Conservation (phyloP, 2,888 invertebrate species). For the Apotomis turbidana region DNA sequence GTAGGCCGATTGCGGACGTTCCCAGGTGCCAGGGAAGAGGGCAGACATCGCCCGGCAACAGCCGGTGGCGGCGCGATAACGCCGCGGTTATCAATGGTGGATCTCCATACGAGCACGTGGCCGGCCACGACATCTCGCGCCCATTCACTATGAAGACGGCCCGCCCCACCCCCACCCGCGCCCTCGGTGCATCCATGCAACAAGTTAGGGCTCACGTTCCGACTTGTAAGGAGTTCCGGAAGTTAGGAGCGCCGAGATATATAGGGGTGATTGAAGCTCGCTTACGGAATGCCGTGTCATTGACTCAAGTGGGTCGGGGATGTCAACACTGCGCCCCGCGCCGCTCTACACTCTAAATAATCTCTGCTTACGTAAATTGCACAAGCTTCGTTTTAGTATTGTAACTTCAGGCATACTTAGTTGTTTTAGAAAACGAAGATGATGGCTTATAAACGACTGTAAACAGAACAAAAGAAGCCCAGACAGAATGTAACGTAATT, state of each 20-base stretch:
- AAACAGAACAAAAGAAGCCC: conserved; percentile 3
- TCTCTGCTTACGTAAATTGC: not conserved
- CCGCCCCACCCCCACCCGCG: conserved; percentile 58
- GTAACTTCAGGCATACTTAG: not conserved
- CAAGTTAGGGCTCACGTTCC: conserved; percentile 77
- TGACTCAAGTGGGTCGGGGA: conserved; percentile 33
- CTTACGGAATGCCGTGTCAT: conserved; percentile 37
- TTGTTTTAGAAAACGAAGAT: not conserved
- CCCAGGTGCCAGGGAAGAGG: not conserved
- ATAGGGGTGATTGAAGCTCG: conserved; percentile 41
- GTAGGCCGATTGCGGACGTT: too few relatives aligned
- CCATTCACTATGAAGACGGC: conserved; percentile 82
- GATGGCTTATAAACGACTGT: not conserved
- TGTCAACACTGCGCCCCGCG: conserved; percentile 25
- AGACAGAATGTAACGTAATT: conserved; percentile 5
- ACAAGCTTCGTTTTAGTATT: not conserved
- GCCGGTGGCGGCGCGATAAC: conserved; percentile 65
- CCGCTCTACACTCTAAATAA: not conserved
- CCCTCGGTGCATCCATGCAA: conserved; percentile 80
- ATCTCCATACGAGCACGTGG: conserved; percentile 82
- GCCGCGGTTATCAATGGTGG: conserved; percentile 80
- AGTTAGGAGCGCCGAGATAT: conserved; percentile 51
- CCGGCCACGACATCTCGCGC: conserved; percentile 82
- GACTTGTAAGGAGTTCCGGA: conserved; percentile 75
- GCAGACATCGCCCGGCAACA: not conserved